These are phyloP conservation scores for Mus spicilegus DNA, from an alignment of 2,113 vertebrate species.

Conservation along the genomic window DNA sequence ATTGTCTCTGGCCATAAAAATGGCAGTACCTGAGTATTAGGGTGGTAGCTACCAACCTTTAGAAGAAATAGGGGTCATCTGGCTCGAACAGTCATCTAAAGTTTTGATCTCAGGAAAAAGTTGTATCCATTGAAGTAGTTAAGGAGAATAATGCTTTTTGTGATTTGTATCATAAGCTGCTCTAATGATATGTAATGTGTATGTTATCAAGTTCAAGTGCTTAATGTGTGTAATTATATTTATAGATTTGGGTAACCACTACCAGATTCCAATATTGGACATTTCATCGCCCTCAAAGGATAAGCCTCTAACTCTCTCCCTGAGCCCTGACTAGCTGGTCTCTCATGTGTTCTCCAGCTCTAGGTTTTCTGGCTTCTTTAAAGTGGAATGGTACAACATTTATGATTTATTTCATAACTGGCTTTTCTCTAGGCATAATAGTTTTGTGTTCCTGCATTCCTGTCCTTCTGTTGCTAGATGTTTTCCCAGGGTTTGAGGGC, in stretches of 20 bases:
- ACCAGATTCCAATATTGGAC: not conserved
- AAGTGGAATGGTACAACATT: not conserved
- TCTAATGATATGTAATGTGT: not conserved
- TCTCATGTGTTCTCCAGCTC: not conserved
- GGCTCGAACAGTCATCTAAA: not conserved
- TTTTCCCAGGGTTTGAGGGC: not conserved
- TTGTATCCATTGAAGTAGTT: not conserved
- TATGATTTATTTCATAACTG: not conserved
- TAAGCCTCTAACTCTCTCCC: not conserved
- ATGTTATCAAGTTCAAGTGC: not conserved
- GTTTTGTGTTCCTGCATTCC: not conserved
- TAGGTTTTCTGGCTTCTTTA: not conserved
- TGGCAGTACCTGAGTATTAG: not conserved
- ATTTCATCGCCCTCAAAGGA: not conserved
- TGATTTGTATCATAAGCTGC: not conserved
- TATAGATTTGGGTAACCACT: not conserved
- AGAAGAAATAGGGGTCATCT: not conserved
- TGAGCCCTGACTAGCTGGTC: not conserved
- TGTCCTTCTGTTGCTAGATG: not conserved
- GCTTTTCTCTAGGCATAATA: not conserved
- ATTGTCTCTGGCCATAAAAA: not conserved
- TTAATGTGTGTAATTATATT: not conserved
- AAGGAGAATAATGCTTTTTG: not conserved
- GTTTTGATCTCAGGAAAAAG: not conserved
- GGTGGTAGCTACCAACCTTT: not conserved